Evolutionary conservation across 1,140 invertebrate species (phyloP).

Genomic region (Neoseiulus cucumeris): DNA sequence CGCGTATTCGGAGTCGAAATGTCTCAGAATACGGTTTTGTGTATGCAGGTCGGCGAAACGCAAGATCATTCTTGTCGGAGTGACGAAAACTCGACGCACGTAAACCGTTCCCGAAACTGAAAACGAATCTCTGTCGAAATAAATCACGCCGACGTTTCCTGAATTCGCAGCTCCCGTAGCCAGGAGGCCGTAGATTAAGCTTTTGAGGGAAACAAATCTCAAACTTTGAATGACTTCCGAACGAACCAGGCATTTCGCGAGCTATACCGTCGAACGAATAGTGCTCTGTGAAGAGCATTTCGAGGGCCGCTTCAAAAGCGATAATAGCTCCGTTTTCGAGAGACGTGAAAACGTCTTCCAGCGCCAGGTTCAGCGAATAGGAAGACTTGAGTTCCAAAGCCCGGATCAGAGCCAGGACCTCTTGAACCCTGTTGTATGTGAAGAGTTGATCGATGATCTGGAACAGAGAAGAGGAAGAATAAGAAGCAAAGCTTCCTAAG

Average conservation of each 20-base stretch:
- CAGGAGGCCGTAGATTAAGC: too few species aligned
- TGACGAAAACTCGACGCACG: slow-evolving; percentile 19
- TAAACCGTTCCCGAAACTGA: slow-evolving; percentile 1
- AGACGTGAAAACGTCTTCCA: background rate
- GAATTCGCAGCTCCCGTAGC: too few species aligned
- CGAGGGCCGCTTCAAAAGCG: background rate
- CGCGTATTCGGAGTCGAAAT: slow-evolving; percentile 19
- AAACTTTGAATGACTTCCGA: too few species aligned
- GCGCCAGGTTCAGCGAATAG: background rate
- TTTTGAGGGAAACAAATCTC: too few species aligned
- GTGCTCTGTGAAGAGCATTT: background rate
- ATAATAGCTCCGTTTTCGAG: background rate
- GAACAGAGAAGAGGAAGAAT: too few species aligned
- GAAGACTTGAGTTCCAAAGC: background rate
- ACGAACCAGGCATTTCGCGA: background rate
- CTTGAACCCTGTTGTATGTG: background rate
- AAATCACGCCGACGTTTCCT: too few species aligned
- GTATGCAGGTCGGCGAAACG: slow-evolving; percentile 23
- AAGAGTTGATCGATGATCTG: slow-evolving; percentile 1
- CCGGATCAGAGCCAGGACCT: background rate
- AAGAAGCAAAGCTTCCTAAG: too few species aligned
- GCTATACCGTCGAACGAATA: background rate
- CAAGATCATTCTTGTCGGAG: slow-evolving; percentile 20
- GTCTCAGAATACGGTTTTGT: slow-evolving; percentile 22
- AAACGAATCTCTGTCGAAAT: background rate